Conservation (phyloP, 2,888 invertebrate genomes). For the Caenorhabditis afra region DNA sequence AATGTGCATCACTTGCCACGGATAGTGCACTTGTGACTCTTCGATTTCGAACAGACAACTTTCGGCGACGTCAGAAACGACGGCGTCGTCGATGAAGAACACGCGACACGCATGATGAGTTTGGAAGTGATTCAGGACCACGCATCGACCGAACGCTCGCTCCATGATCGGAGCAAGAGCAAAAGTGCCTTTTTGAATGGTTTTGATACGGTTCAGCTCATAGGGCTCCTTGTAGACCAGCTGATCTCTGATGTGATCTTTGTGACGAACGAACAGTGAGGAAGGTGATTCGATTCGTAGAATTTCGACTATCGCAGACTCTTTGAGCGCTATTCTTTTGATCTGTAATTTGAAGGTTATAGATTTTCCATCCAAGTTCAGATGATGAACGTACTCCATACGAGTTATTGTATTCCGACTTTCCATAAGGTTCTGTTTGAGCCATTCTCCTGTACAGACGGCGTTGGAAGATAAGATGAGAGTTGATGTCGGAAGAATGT, state of each 20-base stretch:
- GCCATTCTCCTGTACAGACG: too few relatives aligned
- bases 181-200: conserved; percentile 25
- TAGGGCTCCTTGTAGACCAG: conserved; percentile 59
- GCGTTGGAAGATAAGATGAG: too few relatives aligned
- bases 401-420: neutral
- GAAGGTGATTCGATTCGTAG: conserved; percentile 42
- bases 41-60: conserved; percentile 49
- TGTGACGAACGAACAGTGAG: conserved; percentile 61
- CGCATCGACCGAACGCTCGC: conserved; percentile 50
- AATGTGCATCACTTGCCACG: conserved; percentile 55
- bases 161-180: conserved; percentile 62
- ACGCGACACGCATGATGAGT: neutral
- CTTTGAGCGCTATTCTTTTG: conserved; percentile 26
- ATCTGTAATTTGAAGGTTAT: neutral
- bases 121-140: conserved; percentile 46
- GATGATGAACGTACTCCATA: neutral
- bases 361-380: neutral
- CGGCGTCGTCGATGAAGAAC: conserved; percentile 38
- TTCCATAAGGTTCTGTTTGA: neutral
- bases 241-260: conserved; percentile 58
- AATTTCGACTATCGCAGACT: conserved; percentile 36
- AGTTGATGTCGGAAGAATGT: too few relatives aligned
- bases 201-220: neutral
- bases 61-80: conserved; percentile 19
- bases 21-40: conserved; percentile 9